A percentile compares a stretch with the other conserved stretches of the same genome.
Conservation (phyloP, 2,113 vertebrate genomes). For the Semnornis frantzii region DNA sequence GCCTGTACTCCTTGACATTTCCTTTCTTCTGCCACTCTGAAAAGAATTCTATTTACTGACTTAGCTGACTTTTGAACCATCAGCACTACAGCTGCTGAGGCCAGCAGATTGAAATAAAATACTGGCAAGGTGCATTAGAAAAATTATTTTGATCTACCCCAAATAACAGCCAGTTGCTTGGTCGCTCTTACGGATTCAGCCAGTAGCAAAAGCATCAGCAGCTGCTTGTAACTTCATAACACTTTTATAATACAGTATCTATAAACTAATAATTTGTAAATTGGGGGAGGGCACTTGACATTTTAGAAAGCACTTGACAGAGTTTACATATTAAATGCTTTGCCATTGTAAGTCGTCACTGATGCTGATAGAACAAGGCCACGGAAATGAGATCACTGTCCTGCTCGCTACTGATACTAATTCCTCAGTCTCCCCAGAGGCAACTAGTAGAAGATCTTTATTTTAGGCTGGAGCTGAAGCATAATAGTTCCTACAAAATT, state of each 20-base stretch:
- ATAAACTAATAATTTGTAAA: neutral
- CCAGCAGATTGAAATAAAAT: neutral
- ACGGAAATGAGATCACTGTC: neutral
- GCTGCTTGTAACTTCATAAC: neutral
- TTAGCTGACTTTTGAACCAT: neutral
- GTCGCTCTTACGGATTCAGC: neutral
- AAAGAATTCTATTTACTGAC: neutral
- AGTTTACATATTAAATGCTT: neutral
- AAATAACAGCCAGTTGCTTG: neutral
- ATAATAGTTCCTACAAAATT: neutral
- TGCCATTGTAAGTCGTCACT: neutral
- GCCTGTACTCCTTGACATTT: neutral
- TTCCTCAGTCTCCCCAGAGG: neutral
- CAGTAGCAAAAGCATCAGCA: neutral
- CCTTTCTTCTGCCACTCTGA: neutral
- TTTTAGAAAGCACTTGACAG: constrained; percentile 26
- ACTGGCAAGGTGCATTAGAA: neutral
- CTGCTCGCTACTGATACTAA: neutral
- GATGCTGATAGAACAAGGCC: neutral
- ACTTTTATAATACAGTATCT: neutral
- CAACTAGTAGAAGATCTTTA: neutral
- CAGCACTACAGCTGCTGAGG: neutral
- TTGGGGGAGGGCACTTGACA: neutral
- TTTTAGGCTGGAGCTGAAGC: neutral
- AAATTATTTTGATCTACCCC: neutral